Base-by-base conservation (phyloP, 2,888 invertebrate genomes). In the Spisula subtruncata region DNA sequence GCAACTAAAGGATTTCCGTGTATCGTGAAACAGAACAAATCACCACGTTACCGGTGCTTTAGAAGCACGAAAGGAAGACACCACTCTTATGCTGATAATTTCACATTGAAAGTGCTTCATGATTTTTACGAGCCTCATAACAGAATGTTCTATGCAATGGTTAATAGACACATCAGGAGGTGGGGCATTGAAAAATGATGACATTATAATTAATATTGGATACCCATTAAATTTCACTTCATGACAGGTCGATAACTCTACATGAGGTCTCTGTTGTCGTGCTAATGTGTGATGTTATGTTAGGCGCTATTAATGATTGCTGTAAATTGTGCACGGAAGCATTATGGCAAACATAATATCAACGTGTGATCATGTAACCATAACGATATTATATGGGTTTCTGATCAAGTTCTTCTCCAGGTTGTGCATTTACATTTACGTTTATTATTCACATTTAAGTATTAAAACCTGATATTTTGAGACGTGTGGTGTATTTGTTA, bases 1-100 rank as follows among this genome's bases (percentile, higher is more conserved):
- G 98, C 98, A 2, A 98, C 98, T 8, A 99, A 99, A 96, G 98
- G 99, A 4, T 99, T 99, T 96, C 99, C 99, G 0, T 99, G 99
- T 95, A 97, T 99, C 16, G 95, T 96, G 87, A 96, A 96, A 86
- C 94, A 95, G n/a, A 95, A 95, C 54, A 94, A 95, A 41, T 95
- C 95, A 51, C 94, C 96, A 0, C 92, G 92, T 29, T 95, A 96
- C 10, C 96, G 97, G 88, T 97, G 97, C 93, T 95, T 97, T 85
- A 97, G 97, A 41, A 97, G 96, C 91, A 97, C 97, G 5, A 97
- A 97, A 93, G 97, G 97, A 10, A 91, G 97, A 66, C 93, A 93
- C 6, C 97, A 97, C 92, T 97, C 97, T 1, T 91, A 94, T 5
- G 96, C 97, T 0, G 93, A 95, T 81, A 92, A 93, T 1, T 89